These are phyloP conservation scores for Stichopus chloronotus DNA, from an alignment of 35 echinoderm and acorn worm species.

Conservation along the genomic window DNA sequence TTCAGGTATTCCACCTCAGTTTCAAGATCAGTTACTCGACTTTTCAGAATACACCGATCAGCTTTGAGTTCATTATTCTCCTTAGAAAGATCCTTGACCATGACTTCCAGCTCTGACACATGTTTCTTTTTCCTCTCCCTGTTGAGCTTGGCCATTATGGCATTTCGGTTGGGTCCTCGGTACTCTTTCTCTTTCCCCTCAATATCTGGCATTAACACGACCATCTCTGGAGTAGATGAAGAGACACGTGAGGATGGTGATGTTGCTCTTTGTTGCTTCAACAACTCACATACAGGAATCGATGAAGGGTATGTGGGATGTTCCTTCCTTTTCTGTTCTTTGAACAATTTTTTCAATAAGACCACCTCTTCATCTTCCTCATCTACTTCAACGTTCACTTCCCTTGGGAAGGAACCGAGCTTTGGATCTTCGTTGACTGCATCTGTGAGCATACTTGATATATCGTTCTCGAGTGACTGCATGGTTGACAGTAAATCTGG, in stretches of 20 bases:
- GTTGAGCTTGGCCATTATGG: constrained; percentile 78
- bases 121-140: constrained; percentile 78
- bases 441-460: neutral
- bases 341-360: neutral
- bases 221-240: constrained; percentile 29
- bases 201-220: constrained; percentile 2
- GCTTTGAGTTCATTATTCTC: constrained; percentile 67
- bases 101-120: constrained; percentile 57
- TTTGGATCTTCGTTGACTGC: neutral
- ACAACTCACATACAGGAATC: neutral
- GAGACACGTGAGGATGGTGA: neutral
- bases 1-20: constrained; percentile 79
- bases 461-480: neutral
- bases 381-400: neutral
- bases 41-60: constrained; percentile 25
- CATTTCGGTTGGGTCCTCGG: constrained; percentile 72
- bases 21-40: constrained; percentile 49
- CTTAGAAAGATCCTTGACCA: constrained; percentile 39
- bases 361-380: neutral
- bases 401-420: neutral
- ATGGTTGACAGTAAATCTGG: constrained; percentile 34
- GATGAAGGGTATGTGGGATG: neutral
- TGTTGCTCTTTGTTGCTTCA: neutral
- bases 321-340: neutral
- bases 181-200: constrained; percentile 8